Base-by-base conservation (phyloP, 2,113 vertebrate species). In the Alosa alosa region DNA sequence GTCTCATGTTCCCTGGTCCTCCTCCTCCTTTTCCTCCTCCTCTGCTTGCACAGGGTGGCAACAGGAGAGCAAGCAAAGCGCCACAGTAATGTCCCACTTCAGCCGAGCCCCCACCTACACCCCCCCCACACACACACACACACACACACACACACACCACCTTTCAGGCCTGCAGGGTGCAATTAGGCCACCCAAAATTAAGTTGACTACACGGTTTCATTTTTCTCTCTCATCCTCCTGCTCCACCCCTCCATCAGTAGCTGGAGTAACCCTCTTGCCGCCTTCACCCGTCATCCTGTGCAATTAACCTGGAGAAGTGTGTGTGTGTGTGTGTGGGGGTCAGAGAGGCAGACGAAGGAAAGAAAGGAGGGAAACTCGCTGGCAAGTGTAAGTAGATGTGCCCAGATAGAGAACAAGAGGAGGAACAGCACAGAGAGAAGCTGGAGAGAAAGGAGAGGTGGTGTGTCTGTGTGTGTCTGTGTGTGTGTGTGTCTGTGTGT, bases 171-270 rank as follows among this genome's bases (percentile, higher is more conserved):
- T 90, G 87, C 88, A 88, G 90, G 90, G 87, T 89, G 89, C 89
- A 88, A 92, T 89, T 91, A 91, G 89, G 81, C 89, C 82, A 86
- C 84, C 57, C 84, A 90, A 90, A 91, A 92, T 87, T 47, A 88
- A 92, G 88, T 86, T 88, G 88, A 90, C 84, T 82, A 88, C 81
- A 89, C 85, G 52, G 89, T 87, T 86, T 87, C 87, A 83, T 86
- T 91, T 89, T 88, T 13, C 15, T 86, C 81, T 68, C 84, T 83
- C 82, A 84, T 82, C 68, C 84, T 87, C 84, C 88, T 78, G 86
- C 64, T 82, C 83, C 88, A 84, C 82, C 82, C 83, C 82, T 81
- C 68, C 57, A 50, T 55, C 82, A 25, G 6, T 10, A 25, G 11
- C 25, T 15, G 11, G 13, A 2, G 3, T 11, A 78, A 11, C 64